Conservation (phyloP, 1,140 invertebrate species). For the Babylonia areolata region DNA sequence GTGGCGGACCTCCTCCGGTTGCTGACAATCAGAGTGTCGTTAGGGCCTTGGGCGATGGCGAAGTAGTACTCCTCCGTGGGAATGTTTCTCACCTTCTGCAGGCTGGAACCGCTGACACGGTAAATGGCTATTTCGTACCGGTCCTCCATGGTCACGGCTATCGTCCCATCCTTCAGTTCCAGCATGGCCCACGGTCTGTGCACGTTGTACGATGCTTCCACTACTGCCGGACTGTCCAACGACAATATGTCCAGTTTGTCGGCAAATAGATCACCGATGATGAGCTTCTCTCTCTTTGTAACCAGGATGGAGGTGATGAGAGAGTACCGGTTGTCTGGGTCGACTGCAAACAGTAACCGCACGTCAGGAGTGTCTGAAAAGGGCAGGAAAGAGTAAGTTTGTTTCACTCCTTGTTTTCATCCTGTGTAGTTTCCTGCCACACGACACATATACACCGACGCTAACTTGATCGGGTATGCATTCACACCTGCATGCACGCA, state of each 20-base stretch:
- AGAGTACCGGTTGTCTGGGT: too few relatives aligned
- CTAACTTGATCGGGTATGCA: too few relatives aligned
- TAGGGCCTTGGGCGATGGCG: background rate
- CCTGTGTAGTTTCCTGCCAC: too few relatives aligned
- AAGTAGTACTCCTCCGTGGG: background rate
- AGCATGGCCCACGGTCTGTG: background rate
- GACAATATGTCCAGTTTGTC: background rate
- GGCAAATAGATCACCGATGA: background rate
- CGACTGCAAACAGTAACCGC: too few relatives aligned
- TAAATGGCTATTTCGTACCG: background rate
- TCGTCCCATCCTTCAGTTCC: background rate
- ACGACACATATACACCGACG: too few relatives aligned
- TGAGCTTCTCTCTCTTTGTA: background rate
- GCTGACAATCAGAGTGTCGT: background rate
- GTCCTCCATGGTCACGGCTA: background rate
- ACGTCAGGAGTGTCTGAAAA: too few relatives aligned
- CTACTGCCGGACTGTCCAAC: background rate
- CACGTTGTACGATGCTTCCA: background rate
- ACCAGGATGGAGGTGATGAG: constrained; percentile 3
- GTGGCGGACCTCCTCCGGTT: background rate
- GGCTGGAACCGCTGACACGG: background rate
- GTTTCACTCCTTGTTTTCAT: too few relatives aligned
- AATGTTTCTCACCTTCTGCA: background rate
- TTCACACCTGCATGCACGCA: too few relatives aligned
- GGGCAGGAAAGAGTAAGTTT: too few relatives aligned